Percentiles rank a stretch among this genome's conserved stretches.
phyloP scores from a whole-genome alignment of 2,797 vertebrate genomes.

The Falco cherrug region DNA sequence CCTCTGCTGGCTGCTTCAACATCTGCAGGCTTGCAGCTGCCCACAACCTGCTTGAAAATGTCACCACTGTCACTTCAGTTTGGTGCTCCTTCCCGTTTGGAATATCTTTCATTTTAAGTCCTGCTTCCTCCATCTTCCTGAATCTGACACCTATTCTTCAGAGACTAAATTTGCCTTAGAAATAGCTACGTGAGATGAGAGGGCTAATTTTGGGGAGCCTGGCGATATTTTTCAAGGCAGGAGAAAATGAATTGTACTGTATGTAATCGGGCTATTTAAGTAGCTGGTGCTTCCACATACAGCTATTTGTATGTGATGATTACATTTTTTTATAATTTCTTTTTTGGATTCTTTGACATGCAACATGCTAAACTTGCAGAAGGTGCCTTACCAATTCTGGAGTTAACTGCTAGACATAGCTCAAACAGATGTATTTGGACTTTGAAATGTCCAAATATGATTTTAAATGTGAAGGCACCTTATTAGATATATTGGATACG shows the following conservation, averaged over 20 bases:
- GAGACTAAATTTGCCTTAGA: background rate
- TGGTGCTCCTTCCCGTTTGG: background rate
- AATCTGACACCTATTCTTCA: background rate
- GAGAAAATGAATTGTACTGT: background rate
- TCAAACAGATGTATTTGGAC: background rate
- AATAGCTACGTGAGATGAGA: conserved; percentile 18
- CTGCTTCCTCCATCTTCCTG: background rate
- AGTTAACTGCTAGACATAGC: background rate
- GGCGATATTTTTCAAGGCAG: background rate
- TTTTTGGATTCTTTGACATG: background rate
- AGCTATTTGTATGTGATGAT: conserved; percentile 1
- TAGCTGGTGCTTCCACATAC: background rate
- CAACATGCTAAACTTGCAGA: background rate
- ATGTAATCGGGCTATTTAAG: background rate
- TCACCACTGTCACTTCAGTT: background rate
- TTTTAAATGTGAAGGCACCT: conserved; percentile 5
- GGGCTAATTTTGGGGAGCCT: background rate
- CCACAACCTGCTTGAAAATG: background rate
- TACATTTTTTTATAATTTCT: background rate
- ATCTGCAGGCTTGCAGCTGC: background rate
- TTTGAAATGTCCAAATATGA: background rate
- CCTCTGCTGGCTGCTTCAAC: conserved; percentile 37
- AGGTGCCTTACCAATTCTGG: background rate
- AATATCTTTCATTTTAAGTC: background rate
- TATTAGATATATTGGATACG: background rate